phyloP scores from a whole-genome alignment of 2,888 invertebrate genomes.

The Copidosoma aretas region DNA sequence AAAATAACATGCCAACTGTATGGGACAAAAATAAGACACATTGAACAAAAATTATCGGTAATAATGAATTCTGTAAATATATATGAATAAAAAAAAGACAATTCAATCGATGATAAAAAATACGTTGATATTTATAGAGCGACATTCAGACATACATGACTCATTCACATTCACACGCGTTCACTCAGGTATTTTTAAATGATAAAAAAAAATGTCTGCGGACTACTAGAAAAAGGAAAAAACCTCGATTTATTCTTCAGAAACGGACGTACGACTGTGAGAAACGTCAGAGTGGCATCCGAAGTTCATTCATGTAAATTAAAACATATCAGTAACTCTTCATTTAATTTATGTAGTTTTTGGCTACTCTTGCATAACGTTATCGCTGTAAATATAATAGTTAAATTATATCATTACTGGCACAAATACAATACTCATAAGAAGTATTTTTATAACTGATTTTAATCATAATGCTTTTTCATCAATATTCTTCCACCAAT shows the following conservation, averaged over 20 bases:
- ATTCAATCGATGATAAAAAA: too few relatives aligned
- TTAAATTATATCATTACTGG: too few relatives aligned
- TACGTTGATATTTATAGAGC: too few relatives aligned
- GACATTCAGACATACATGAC: too few relatives aligned
- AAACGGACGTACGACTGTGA: conserved; percentile 17
- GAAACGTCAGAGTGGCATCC: conserved; percentile 4
- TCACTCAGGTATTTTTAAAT: background rate
- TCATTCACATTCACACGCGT: background rate
- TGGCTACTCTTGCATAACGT: too few relatives aligned
- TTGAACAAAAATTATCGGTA: conserved; percentile 12
- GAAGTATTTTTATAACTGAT: too few relatives aligned
- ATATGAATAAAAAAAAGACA: too few relatives aligned
- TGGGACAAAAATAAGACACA: conserved; percentile 15
- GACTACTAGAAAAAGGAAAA: background rate
- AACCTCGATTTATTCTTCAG: conserved; percentile 12
- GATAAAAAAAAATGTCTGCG: background rate
- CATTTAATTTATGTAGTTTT: background rate
- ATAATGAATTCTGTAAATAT: too few relatives aligned
- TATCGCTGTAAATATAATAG: too few relatives aligned
- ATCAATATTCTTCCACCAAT: too few relatives aligned
- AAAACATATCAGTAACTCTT: background rate
- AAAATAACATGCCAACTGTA: conserved; percentile 52
- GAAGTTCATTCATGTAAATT: background rate
- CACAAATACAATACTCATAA: too few relatives aligned
- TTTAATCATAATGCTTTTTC: too few relatives aligned